These are phyloP conservation scores for Stictonetta naevosa DNA, from an alignment of 2,113 vertebrate genomes.

Conservation along the genomic window DNA sequence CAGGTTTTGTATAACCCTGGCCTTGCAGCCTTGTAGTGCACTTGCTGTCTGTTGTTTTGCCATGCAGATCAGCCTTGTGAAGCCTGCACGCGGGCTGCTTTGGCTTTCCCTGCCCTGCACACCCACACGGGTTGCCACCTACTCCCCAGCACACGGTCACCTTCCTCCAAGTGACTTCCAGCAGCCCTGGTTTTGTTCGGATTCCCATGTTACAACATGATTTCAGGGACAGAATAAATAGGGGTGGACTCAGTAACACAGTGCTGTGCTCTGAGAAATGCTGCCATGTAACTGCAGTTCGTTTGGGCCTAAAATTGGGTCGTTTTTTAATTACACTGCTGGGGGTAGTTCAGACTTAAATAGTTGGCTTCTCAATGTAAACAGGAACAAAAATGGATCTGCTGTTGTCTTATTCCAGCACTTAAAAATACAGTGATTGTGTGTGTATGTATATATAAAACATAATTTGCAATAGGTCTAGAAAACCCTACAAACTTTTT, in stretches of 20 bases:
- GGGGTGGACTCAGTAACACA: background rate
- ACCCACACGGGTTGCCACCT: background rate
- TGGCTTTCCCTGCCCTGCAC: background rate
- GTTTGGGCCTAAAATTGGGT: background rate
- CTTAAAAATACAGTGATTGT: background rate
- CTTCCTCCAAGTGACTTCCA: background rate
- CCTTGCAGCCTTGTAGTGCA: background rate
- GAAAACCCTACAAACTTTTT: background rate
- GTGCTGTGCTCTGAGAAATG: background rate
- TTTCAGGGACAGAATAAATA: background rate
- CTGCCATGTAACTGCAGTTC: background rate
- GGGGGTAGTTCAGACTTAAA: background rate
- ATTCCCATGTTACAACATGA: background rate
- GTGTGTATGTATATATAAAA: background rate
- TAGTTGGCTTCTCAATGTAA: background rate
- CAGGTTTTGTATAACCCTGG: background rate
- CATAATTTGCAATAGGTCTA: background rate
- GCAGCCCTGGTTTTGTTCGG: background rate
- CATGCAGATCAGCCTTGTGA: background rate
- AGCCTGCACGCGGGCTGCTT: background rate
- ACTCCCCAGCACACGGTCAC: background rate
- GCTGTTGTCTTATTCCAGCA: background rate
- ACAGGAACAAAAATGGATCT: background rate
- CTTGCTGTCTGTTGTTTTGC: background rate
- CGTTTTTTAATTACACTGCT: constrained; percentile 1